A percentile compares a stretch with the other conserved stretches of the same genome.
phyloP scores from a whole-genome alignment of 2,888 invertebrate species.

The Heliothis peltigera region DNA sequence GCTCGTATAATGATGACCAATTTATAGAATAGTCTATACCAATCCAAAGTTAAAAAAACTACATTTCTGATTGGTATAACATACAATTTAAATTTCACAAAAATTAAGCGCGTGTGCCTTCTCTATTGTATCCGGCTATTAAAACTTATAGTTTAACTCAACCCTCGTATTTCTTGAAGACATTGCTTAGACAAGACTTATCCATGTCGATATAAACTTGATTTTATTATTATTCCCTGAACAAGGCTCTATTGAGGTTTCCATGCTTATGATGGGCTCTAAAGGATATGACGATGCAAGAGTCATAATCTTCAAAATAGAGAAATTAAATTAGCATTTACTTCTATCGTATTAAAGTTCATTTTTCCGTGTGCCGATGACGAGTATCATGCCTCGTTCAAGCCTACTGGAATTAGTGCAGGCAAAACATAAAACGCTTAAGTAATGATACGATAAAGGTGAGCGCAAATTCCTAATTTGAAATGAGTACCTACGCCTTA shows the following conservation, averaged over 20 bases:
- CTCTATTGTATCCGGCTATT: not conserved
- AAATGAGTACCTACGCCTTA: slow-evolving; percentile 9
- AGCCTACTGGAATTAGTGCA: slow-evolving; percentile 6
- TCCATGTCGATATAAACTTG: slow-evolving; percentile 28
- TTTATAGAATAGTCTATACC: too few relatives aligned
- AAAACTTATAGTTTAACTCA: slow-evolving; percentile 7
- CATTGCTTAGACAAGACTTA: slow-evolving; percentile 18
- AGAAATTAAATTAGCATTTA: slow-evolving; percentile 17
- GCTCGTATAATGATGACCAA: too few relatives aligned
- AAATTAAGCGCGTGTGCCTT: too few relatives aligned
- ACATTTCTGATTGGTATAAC: too few relatives aligned
- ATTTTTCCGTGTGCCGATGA: not conserved
- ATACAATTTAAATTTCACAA: too few relatives aligned
- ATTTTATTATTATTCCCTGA: slow-evolving; percentile 21
- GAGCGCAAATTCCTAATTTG: slow-evolving; percentile 13
- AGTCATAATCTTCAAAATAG: slow-evolving; percentile 2
- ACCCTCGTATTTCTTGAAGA: slow-evolving; percentile 16
- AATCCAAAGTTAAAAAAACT: too few relatives aligned
- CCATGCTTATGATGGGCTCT: slow-evolving; percentile 14
- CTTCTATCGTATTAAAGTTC: not conserved
- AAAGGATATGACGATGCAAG: slow-evolving; percentile 17
- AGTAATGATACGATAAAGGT: not conserved
- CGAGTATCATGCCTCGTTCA: slow-evolving; percentile 4
- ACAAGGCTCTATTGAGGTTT: slow-evolving; percentile 25
- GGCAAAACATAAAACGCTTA: slow-evolving; percentile 3